Conservation (phyloP, 2,888 invertebrate species). For the Megastigmus dorsalis region DNA sequence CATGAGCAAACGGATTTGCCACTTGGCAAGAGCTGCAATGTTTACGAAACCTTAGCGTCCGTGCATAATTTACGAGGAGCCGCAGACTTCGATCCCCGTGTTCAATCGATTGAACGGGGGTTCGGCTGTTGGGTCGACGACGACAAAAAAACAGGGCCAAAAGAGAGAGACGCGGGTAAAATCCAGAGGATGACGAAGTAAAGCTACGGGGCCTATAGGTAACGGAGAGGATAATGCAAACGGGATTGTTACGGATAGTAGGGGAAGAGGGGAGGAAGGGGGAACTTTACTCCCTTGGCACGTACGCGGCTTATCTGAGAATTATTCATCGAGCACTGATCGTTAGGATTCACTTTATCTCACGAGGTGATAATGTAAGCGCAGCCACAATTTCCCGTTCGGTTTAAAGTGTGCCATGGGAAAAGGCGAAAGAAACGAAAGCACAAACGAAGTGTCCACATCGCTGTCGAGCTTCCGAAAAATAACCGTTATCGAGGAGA, state of each 20-base stretch:
- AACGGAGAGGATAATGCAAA: slow-evolving; percentile 54
- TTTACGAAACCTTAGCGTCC: slow-evolving; percentile 8
- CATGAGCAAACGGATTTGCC: slow-evolving; percentile 16
- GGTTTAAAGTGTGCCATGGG: not conserved
- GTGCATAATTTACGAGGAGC: slow-evolving; percentile 1
- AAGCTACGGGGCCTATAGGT: too few relatives aligned
- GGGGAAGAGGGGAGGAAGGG: too few relatives aligned
- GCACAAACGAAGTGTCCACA: too few relatives aligned
- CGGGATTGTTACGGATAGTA: slow-evolving; percentile 59
- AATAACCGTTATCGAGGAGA: too few relatives aligned
- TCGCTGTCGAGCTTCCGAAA: too few relatives aligned
- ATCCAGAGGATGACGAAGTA: not conserved
- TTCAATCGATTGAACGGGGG: not conserved
- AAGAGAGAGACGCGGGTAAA: not conserved
- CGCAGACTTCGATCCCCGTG: not conserved
- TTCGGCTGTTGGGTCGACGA: not conserved
- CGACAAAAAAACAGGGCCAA: not conserved
- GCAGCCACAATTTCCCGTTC: not conserved
- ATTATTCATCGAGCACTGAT: slow-evolving; percentile 66
- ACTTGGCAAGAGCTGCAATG: not conserved
- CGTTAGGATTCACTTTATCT: slow-evolving; percentile 68
- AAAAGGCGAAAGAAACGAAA: slow-evolving; percentile 34
- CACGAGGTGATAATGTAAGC: slow-evolving; percentile 17
- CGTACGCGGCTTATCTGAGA: slow-evolving; percentile 63
- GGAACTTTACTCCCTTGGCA: slow-evolving; percentile 61